Percentiles rank a stretch among this genome's conserved stretches.
Conservation (phyloP, 2,113 vertebrate genomes). For the Ariopsis seemanni region DNA sequence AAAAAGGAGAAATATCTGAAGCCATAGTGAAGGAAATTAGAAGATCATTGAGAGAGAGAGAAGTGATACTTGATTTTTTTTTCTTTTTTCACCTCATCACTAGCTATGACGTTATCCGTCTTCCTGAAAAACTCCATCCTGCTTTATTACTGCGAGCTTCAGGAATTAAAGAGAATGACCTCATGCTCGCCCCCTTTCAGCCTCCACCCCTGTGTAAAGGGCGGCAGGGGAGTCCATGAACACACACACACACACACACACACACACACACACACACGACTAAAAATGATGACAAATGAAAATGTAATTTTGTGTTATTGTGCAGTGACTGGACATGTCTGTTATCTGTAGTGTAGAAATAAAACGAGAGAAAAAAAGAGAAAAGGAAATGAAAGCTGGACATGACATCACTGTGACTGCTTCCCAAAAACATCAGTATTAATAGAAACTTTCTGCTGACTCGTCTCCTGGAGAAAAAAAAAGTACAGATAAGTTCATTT, state of each 20-base stretch:
- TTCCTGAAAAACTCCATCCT: background rate
- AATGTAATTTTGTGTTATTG: background rate
- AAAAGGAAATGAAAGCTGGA: background rate
- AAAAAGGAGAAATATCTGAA: background rate
- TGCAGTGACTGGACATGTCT: no score
- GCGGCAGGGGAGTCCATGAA: background rate
- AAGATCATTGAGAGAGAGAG: background rate
- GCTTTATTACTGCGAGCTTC: background rate
- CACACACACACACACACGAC: background rate
- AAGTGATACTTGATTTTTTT: background rate
- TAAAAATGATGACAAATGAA: background rate
- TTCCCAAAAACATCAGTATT: slow-evolving; percentile 8
- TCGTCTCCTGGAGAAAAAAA: background rate
- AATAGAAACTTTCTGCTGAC: background rate
- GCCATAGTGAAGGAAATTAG: background rate
- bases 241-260: no score
- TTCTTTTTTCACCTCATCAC: background rate
- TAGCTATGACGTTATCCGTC: background rate
- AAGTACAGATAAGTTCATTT: background rate
- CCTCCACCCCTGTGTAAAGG: background rate
- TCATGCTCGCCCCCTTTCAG: background rate
- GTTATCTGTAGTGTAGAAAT: background rate
- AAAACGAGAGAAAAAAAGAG: background rate
- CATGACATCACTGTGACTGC: background rate
- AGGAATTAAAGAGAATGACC: background rate